These are phyloP conservation scores for Acanthosoma haemorrhoidale DNA, from an alignment of 2,888 invertebrate species.

Conservation along the genomic window DNA sequence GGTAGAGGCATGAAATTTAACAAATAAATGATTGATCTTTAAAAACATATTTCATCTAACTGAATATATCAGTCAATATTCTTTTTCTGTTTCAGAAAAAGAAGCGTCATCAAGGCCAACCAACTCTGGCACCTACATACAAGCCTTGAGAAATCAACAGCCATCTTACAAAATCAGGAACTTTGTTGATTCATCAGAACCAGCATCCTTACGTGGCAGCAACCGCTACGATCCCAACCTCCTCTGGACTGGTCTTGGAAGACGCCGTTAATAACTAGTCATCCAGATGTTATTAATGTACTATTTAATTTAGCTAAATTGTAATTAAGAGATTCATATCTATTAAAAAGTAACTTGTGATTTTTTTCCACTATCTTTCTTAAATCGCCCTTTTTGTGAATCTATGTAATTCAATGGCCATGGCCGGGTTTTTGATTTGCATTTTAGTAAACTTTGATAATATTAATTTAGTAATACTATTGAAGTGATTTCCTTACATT, in stretches of 20 bases:
- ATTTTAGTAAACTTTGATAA: no score
- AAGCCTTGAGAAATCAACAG: constrained; percentile 48
- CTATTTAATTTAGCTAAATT: neutral
- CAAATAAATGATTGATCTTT: no score
- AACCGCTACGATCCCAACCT: constrained; percentile 60
- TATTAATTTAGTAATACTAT: no score
- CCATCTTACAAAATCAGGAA: constrained; percentile 54
- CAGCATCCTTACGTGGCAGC: constrained; percentile 54
- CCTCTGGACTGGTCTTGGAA: constrained; percentile 61
- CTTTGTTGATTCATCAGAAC: constrained; percentile 54
- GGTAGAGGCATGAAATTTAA: no score
- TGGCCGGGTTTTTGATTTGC: no score
- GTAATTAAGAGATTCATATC: neutral
- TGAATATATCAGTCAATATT: no score
- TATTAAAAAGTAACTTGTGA: neutral
- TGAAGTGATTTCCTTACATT: no score
- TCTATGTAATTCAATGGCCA: no score
- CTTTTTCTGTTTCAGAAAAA: constrained; percentile 6
- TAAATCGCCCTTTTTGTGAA: neutral
- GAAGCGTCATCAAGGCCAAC: constrained; percentile 41
- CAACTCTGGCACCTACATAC: constrained; percentile 47
- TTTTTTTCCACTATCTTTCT: constrained; percentile 14
- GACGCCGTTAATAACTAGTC: neutral
- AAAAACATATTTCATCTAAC: no score
- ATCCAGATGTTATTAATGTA: neutral